Percentiles rank a stretch among this genome's conserved stretches.
phyloP scores from a whole-genome alignment of 2,888 invertebrate species.

The Aquatica leii region DNA sequence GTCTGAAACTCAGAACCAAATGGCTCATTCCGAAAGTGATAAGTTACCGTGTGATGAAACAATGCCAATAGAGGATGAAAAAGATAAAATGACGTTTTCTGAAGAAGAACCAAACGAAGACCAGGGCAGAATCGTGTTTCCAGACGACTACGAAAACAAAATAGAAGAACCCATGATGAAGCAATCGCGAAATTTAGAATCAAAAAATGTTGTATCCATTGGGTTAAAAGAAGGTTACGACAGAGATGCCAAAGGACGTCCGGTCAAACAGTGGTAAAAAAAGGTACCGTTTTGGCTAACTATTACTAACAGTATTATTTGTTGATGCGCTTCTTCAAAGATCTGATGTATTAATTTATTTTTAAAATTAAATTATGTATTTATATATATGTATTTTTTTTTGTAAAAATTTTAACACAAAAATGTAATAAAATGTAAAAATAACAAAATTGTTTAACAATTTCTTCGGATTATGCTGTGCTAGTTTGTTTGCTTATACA shows the following conservation, averaged over 20 bases:
- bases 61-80: conserved; percentile 10
- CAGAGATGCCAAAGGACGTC: conserved; percentile 21
- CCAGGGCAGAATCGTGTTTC: conserved; percentile 3
- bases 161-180: background rate
- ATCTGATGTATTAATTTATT: too few species aligned
- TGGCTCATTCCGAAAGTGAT: conserved; percentile 12
- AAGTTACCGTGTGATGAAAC: conserved; percentile 8
- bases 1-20: too few species aligned
- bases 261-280: conserved; percentile 19
- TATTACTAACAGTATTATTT: conserved; percentile 4
- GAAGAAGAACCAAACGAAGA: background rate
- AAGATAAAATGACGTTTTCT: conserved; percentile 10
- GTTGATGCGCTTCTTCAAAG: too few species aligned
- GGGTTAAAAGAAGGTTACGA: conserved; percentile 17
- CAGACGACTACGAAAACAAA: background rate
- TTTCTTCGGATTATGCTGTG: too few species aligned
- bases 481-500: too few species aligned
- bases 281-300: background rate
- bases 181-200: background rate
- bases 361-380: too few species aligned
- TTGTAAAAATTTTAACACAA: too few species aligned
- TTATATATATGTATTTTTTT: too few species aligned
- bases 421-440: too few species aligned
- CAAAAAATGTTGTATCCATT: conserved; percentile 15
- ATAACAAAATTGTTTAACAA: too few species aligned